These are phyloP conservation scores for Lonchura striata DNA, from an alignment of 2,113 vertebrate species.

Conservation along the genomic window DNA sequence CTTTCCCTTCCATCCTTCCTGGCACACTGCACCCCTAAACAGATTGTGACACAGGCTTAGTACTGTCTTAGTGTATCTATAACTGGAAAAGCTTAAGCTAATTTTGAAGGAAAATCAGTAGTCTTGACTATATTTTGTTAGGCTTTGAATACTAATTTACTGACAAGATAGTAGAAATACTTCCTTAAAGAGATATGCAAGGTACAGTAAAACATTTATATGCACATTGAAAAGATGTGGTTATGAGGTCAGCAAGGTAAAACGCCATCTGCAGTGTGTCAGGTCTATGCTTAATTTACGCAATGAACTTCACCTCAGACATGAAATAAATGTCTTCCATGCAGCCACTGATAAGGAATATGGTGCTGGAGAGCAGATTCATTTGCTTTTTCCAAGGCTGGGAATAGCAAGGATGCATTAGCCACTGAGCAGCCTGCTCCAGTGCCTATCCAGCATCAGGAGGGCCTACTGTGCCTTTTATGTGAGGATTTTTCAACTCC, in stretches of 20 bases:
- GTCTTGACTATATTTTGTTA: neutral
- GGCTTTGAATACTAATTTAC: neutral
- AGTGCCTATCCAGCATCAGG: neutral
- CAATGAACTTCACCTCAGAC: neutral
- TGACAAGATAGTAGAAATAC: neutral
- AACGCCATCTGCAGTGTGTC: neutral
- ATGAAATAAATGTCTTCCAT: neutral
- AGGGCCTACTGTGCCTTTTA: neutral
- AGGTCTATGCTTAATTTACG: neutral
- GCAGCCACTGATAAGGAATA: neutral
- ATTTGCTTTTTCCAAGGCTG: neutral
- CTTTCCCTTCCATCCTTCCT: neutral
- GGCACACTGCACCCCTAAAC: neutral
- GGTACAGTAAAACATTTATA: neutral
- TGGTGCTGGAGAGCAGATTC: neutral
- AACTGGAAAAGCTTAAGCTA: neutral
- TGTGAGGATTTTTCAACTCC: neutral
- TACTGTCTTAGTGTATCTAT: neutral
- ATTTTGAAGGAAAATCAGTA: neutral
- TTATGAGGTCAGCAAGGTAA: neutral
- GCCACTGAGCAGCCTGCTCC: neutral
- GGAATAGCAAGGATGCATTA: neutral
- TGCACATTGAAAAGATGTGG: neutral
- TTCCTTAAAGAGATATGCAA: neutral
- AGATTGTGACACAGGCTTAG: neutral